Evolutionary conservation across 2,113 vertebrate genomes (phyloP).

Genomic region (Oplegnathus fasciatus): DNA sequence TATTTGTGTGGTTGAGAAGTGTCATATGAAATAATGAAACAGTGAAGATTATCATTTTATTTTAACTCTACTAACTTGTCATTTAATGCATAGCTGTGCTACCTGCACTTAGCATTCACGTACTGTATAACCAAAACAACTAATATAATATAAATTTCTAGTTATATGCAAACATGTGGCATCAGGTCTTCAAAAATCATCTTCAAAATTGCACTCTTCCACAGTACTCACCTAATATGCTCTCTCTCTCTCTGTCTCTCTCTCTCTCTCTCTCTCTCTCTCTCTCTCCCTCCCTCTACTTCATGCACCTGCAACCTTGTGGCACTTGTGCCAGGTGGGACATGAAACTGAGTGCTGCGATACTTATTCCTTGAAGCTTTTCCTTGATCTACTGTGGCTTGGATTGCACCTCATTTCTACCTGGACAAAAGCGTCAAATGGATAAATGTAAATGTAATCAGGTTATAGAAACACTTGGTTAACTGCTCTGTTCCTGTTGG

Average conservation of each 20-base stretch:
- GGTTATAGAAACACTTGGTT: neutral
- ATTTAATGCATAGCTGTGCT: neutral
- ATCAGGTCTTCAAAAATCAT: neutral
- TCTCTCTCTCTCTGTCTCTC: neutral
- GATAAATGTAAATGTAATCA: slow-evolving; percentile 10
- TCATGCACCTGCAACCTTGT: neutral
- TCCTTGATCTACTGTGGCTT: neutral
- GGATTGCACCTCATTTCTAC: neutral
- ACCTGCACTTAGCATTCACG: neutral
- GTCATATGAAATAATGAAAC: neutral
- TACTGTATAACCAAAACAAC: neutral
- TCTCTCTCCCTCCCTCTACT: no score
- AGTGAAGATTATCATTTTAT: neutral
- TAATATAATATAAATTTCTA: neutral
- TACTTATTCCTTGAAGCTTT: neutral
- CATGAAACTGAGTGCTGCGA: neutral
- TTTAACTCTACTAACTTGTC: neutral
- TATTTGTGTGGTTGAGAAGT: neutral
- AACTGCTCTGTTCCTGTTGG: neutral
- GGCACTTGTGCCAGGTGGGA: neutral
- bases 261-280: neutral
- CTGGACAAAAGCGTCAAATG: neutral
- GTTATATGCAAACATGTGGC: neutral
- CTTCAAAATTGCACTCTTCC: neutral
- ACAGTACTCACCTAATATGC: neutral